Percentiles rank a stretch among this genome's conserved stretches.
Conservation (phyloP, 2,797 vertebrate species). For the Trematomus bernacchii region DNA sequence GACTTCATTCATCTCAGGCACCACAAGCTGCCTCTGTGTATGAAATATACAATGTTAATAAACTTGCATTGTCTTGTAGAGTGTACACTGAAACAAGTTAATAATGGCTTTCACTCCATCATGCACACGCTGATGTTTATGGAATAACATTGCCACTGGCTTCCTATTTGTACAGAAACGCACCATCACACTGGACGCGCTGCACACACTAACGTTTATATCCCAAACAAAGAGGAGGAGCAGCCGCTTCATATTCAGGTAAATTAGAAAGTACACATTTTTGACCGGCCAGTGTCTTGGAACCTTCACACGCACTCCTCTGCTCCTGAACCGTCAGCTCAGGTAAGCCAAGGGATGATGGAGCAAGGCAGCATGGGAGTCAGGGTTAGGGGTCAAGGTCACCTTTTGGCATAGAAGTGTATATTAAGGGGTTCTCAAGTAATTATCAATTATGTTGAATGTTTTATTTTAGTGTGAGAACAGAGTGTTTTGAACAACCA, state of each 20-base stretch:
- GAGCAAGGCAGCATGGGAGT: not conserved
- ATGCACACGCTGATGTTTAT: constrained; percentile 59
- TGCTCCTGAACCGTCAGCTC: constrained; percentile 42
- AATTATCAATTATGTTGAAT: not conserved
- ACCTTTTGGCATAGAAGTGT: not conserved
- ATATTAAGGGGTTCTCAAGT: not conserved
- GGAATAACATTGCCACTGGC: constrained; percentile 50
- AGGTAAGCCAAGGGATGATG: constrained; percentile 64
- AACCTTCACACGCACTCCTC: constrained; percentile 44
- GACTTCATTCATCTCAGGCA: too few species aligned
- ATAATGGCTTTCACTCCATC: not conserved
- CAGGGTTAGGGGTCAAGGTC: constrained; percentile 9
- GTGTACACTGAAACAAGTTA: not conserved
- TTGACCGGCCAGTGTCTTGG: constrained; percentile 40
- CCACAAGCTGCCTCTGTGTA: too few species aligned
- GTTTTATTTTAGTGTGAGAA: not conserved
- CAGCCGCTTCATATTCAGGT: constrained; percentile 53
- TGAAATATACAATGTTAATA: too few species aligned
- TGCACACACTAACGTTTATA: constrained; percentile 59
- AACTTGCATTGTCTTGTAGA: too few species aligned
- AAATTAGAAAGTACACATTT: constrained; percentile 58
- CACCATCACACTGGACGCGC: constrained; percentile 23
- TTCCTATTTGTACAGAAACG: not conserved
- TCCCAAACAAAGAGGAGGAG: constrained; percentile 79
- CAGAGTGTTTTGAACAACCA: not conserved